Conservation (phyloP, 2,797 vertebrate species). For the Sternarchorhynchus goeldii region DNA sequence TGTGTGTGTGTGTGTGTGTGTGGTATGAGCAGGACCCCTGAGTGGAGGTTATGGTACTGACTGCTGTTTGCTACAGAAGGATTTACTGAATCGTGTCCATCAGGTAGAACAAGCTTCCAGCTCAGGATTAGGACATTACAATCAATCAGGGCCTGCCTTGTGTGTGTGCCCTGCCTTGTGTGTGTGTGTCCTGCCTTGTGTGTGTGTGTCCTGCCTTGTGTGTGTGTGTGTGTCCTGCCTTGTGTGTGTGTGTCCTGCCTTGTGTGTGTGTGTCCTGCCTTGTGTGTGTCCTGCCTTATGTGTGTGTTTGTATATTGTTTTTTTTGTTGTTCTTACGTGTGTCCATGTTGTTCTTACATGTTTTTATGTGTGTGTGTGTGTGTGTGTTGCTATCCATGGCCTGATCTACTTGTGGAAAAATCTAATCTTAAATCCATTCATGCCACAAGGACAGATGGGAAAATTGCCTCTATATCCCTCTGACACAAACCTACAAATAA, state of each 20-base stretch:
- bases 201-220: conserved; percentile 16
- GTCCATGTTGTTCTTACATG: too few relatives aligned
- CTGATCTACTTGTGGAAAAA: conserved; percentile 66
- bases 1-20: not conserved
- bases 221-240: conserved; percentile 15
- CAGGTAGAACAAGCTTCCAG: conserved; percentile 59
- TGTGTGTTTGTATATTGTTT: too few relatives aligned
- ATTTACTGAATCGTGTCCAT: conserved; percentile 51
- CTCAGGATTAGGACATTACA: conserved; percentile 73
- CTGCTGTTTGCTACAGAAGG: too few relatives aligned
- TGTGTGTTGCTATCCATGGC: conserved; percentile 5
- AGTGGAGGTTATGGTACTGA: too few relatives aligned
- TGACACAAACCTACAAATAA: conserved; percentile 50
- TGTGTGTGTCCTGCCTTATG: not conserved
- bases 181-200: conserved; percentile 24
- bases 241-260: conserved; percentile 25
- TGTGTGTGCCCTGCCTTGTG: conserved; percentile 18
- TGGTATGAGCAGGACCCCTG: too few relatives aligned
- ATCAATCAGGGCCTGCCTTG: conserved; percentile 66
- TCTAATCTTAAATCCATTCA: conserved; percentile 66
- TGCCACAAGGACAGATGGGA: conserved; percentile 54
- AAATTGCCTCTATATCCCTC: conserved; percentile 30
- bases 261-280: conserved; percentile 16
- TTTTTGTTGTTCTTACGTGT: too few relatives aligned
- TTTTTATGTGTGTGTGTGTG: conserved; percentile 11